These are phyloP conservation scores for Amphipoea lucens DNA, from an alignment of 2,888 invertebrate species.

Conservation along the genomic window DNA sequence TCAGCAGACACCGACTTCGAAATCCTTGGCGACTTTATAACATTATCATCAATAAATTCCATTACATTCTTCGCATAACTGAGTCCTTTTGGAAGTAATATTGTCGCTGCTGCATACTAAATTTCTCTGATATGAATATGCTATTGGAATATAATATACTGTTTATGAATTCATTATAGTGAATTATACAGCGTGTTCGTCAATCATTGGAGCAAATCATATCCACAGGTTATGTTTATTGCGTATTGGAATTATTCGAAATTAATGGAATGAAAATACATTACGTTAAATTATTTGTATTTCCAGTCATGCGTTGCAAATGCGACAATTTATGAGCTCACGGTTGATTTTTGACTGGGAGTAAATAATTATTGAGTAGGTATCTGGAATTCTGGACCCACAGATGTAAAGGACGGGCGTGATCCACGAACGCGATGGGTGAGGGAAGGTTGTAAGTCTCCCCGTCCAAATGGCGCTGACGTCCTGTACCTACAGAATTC, in stretches of 20 bases:
- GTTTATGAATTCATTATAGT: slow-evolving; percentile 19
- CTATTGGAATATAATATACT: slow-evolving; percentile 7
- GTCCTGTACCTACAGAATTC: too few species aligned
- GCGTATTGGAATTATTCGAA: slow-evolving; percentile 2
- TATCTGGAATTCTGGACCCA: not conserved
- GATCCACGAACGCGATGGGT: too few species aligned
- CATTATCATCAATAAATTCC: slow-evolving; percentile 38
- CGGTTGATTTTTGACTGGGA: not conserved
- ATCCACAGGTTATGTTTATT: not conserved
- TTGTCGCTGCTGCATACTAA: slow-evolving; percentile 24
- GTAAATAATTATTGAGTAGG: not conserved
- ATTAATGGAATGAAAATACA: not conserved
- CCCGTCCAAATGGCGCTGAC: too few species aligned
- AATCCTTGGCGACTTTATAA: slow-evolving; percentile 34
- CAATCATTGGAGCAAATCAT: slow-evolving; percentile 7
- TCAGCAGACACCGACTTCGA: slow-evolving; percentile 45
- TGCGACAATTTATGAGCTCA: too few species aligned
- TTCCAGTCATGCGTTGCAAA: not conserved
- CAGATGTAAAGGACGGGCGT: too few species aligned
- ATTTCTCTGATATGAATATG: slow-evolving; percentile 4
- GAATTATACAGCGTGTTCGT: slow-evolving; percentile 10
- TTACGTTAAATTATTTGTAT: not conserved
- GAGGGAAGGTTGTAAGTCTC: too few species aligned
- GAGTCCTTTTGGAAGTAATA: slow-evolving; percentile 12
- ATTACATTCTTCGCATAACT: slow-evolving; percentile 30